A percentile compares a stretch with the other conserved stretches of the same genome.
These are phyloP conservation scores for Podarcis lilfordi DNA, from an alignment of 2,797 vertebrate genomes.

Conservation along the genomic window DNA sequence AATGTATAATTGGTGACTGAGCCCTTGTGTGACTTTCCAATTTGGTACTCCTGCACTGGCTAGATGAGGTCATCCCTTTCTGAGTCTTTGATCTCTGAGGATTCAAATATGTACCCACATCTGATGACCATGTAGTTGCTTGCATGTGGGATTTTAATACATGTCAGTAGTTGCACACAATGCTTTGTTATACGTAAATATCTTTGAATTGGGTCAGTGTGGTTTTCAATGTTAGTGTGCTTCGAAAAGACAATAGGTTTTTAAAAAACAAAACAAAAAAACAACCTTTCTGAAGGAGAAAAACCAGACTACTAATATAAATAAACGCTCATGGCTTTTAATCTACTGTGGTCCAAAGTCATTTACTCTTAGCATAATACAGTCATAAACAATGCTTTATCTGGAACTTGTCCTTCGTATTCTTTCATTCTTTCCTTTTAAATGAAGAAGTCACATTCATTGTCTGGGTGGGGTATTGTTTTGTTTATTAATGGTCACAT, in stretches of 20 bases:
- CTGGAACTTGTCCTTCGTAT: constrained; percentile 62
- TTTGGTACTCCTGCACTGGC: not conserved
- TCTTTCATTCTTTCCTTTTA: not conserved
- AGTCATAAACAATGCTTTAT: constrained; percentile 70
- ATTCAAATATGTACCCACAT: not conserved
- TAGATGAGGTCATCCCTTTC: not conserved
- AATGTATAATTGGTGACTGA: no score
- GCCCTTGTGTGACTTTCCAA: no score
- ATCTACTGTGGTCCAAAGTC: constrained; percentile 71
- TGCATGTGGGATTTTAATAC: not conserved
- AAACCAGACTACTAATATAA: constrained; percentile 40
- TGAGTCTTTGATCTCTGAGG: not conserved
- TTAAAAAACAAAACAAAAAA: not conserved
- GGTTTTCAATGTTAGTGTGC: not conserved
- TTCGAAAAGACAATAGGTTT: not conserved
- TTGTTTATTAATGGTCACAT: constrained; percentile 53
- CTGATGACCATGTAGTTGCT: not conserved
- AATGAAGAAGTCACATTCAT: not conserved
- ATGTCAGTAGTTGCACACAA: not conserved
- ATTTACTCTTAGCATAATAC: constrained; percentile 69
- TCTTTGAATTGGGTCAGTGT: not conserved
- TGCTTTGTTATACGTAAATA: not conserved
- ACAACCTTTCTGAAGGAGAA: not conserved
- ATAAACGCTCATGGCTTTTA: constrained; percentile 73
- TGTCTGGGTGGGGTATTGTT: constrained; percentile 41